Percentiles rank a stretch among this genome's conserved stretches.
Evolutionary conservation across 2,888 invertebrate species (phyloP).

Genomic region (Venustoraphidia nigricollis): DNA sequence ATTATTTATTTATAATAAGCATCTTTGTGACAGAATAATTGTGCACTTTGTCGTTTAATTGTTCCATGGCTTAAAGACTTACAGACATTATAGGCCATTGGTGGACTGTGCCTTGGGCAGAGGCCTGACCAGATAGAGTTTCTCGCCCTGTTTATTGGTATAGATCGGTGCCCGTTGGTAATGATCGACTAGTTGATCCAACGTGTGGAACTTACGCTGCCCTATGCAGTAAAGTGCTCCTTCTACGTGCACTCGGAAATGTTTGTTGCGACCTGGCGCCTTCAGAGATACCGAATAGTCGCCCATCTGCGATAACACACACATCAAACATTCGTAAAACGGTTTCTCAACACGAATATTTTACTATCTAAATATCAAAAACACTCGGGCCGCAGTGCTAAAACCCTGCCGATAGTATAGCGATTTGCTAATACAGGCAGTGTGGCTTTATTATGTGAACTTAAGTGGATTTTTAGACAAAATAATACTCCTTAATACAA

Average conservation of each 20-base stretch:
- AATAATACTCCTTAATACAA: no score
- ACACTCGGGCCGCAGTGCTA: no score
- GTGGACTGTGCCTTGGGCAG: conserved; percentile 48
- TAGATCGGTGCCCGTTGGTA: conserved; percentile 99
- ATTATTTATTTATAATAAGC: no score
- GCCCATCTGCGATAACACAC: conserved; percentile 59
- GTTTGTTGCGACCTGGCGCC: conserved; percentile 95
- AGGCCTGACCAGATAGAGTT: conserved; percentile 89
- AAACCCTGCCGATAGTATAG: no score
- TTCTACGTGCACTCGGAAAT: conserved; percentile 95
- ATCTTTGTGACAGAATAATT: no score
- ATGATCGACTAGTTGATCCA: conserved; percentile 94
- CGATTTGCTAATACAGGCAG: no score
- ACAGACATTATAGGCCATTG: conserved; percentile 8
- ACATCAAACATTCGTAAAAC: not conserved
- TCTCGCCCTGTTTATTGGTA: conserved; percentile 94
- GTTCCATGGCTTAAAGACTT: no score
- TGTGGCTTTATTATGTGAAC: no score
- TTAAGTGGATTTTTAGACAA: no score
- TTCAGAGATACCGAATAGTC: conserved; percentile 97
- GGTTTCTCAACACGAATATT: no score
- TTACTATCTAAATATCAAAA: no score
- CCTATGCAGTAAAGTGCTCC: conserved; percentile 91
- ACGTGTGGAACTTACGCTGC: conserved; percentile 88
- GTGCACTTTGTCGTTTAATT: no score